Conservation (phyloP, 2,797 vertebrate genomes). For the Sciurus vulgaris region DNA sequence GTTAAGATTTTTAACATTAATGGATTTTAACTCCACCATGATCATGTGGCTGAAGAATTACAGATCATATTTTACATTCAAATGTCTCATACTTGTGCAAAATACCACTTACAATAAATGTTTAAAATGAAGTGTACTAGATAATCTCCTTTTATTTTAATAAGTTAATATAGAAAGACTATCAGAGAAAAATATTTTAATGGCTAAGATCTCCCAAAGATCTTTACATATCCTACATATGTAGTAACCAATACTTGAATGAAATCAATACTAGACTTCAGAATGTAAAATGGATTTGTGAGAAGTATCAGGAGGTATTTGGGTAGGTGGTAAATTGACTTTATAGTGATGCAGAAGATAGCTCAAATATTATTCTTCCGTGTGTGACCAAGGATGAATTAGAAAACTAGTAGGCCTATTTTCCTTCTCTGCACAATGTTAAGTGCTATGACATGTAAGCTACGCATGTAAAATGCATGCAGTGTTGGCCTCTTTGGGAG, state of each 20-base stretch:
- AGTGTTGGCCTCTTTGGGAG: fast-evolving
- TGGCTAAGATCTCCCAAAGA: neutral
- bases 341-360: neutral
- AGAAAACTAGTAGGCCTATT: neutral
- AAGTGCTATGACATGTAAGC: neutral
- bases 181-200: conserved; percentile 19
- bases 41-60: neutral
- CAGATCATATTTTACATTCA: conserved; percentile 36
- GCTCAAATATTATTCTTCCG: neutral
- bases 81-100: neutral
- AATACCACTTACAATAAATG: conserved; percentile 16
- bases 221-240: neutral
- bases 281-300: neutral
- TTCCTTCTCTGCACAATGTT: neutral
- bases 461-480: neutral
- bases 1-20: neutral
- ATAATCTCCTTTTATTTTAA: neutral
- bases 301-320: neutral
- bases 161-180: conserved; percentile 26
- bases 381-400: neutral
- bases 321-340: neutral
- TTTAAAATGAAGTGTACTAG: neutral
- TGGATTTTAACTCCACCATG: neutral
- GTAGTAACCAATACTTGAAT: neutral
- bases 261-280: neutral